Evolutionary conservation across 2,113 vertebrate genomes (phyloP).

Genomic region (Ginglymostoma cirratum): DNA sequence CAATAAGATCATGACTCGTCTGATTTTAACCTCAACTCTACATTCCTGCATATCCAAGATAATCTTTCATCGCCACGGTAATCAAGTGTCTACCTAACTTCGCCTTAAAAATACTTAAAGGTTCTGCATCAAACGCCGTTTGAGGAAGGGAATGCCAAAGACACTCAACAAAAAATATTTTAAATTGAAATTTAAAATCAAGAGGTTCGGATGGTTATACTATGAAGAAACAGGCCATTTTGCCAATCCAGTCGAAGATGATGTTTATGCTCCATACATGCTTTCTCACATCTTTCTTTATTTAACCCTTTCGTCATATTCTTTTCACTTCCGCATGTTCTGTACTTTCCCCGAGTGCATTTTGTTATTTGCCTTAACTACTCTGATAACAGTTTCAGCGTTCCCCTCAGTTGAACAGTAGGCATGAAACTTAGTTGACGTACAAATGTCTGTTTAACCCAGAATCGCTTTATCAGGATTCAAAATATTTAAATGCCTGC

Average conservation of each 20-base stretch:
- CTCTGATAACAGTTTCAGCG: neutral
- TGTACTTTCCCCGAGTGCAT: neutral
- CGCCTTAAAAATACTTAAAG: too few relatives aligned
- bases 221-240: neutral
- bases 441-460: neutral
- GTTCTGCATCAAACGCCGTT: too few relatives aligned
- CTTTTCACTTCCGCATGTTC: neutral
- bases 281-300: neutral
- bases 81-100: too few relatives aligned
- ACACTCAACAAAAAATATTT: too few relatives aligned
- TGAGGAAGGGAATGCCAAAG: too few relatives aligned
- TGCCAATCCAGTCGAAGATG: neutral
- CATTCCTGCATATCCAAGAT: too few relatives aligned
- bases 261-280: neutral
- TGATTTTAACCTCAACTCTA: too few relatives aligned
- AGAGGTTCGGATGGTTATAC: neutral
- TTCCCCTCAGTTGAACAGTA: neutral
- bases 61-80: too few relatives aligned
- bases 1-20: too few relatives aligned
- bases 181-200: neutral
- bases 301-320: neutral
- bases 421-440: neutral
- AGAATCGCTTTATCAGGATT: neutral
- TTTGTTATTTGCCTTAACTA: neutral
- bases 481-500: neutral